A percentile compares a stretch with the other conserved stretches of the same genome.
phyloP scores from a whole-genome alignment of 2,113 vertebrate species.

The Pelecanus crispus region DNA sequence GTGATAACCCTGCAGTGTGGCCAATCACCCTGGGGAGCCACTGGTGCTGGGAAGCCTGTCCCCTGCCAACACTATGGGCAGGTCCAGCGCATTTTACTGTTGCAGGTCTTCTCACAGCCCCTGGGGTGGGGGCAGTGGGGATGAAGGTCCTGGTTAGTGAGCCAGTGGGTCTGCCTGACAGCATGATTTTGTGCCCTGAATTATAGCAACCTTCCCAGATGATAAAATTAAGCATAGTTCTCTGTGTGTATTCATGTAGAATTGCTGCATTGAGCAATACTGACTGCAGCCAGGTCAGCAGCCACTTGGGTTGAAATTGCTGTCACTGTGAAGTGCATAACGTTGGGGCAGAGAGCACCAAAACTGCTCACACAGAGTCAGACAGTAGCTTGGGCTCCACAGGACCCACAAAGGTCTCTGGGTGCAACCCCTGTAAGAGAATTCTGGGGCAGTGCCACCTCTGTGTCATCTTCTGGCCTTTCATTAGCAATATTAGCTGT shows the following conservation, averaged over 20 bases:
- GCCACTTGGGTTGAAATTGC: not conserved
- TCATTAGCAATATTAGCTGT: rapidly evolving
- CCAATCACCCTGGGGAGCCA: not conserved
- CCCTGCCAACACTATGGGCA: not conserved
- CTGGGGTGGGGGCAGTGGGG: not conserved
- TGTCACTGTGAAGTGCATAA: not conserved
- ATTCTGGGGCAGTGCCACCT: not conserved
- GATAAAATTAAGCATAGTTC: rapidly evolving
- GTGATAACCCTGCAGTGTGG: not conserved
- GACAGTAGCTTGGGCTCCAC: not conserved
- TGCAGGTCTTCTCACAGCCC: not conserved
- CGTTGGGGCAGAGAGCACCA: not conserved
- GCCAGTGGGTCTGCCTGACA: not conserved
- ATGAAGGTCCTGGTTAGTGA: not conserved
- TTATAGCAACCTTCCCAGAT: not conserved
- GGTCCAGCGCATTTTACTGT: rapidly evolving
- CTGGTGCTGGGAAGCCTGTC: not conserved
- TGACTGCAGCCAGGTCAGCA: not conserved
- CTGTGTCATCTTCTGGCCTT: not conserved
- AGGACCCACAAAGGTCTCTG: too few relatives aligned
- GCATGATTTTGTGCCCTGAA: not conserved
- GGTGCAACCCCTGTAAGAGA: not conserved
- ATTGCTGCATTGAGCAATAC: not conserved
- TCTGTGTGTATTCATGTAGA: rapidly evolving
- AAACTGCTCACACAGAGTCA: rapidly evolving